A percentile compares a stretch with the other conserved stretches of the same genome.
Conservation (phyloP, 2,888 invertebrate genomes). For the Ceriagrion tenellum region DNA sequence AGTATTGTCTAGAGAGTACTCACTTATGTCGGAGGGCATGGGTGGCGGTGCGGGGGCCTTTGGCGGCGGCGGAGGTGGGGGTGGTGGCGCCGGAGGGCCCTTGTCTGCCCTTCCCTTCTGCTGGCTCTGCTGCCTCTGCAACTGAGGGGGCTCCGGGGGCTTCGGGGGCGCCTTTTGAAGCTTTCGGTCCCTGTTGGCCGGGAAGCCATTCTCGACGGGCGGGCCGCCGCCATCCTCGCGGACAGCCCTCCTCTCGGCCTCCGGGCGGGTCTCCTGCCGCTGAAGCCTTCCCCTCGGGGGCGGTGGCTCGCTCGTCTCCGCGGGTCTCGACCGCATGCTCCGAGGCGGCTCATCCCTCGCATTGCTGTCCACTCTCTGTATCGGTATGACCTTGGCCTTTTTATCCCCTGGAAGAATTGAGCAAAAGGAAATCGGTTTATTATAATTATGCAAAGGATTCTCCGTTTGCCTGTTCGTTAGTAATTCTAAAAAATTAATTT, state of each 20-base stretch:
- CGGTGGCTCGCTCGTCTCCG: slow-evolving; percentile 65
- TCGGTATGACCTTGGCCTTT: slow-evolving; percentile 69
- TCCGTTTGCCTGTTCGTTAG: too few species aligned
- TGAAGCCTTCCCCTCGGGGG: slow-evolving; percentile 74
- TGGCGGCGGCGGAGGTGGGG: slow-evolving; percentile 62
- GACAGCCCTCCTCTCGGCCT: slow-evolving; percentile 73
- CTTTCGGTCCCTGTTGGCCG: slow-evolving; percentile 18
- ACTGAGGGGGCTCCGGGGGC: slow-evolving; percentile 70
- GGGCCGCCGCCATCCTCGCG: slow-evolving; percentile 71
- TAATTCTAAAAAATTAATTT: too few species aligned
- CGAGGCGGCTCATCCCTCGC: slow-evolving; percentile 57
- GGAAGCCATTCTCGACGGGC: slow-evolving; percentile 71
- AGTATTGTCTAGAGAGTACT: neutral
- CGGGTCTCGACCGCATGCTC: slow-evolving; percentile 43
- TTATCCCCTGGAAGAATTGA: slow-evolving; percentile 71
- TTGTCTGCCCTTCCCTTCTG: slow-evolving; percentile 75
- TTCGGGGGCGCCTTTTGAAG: slow-evolving; percentile 3
- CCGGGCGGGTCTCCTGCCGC: slow-evolving; percentile 76
- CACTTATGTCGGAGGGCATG: slow-evolving; percentile 76
- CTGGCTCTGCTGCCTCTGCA: slow-evolving; percentile 75
- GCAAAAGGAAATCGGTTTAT: too few species aligned
- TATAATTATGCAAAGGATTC: too few species aligned
- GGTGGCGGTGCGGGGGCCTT: slow-evolving; percentile 82
- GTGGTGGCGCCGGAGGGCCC: slow-evolving; percentile 70
- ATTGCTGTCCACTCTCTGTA: slow-evolving; percentile 66